A percentile compares a stretch with the other conserved stretches of the same genome.
These are phyloP conservation scores for Beroe forskalii DNA, from an alignment of 37 sponge, comb jelly and placozoan genomes.

Conservation along the genomic window DNA sequence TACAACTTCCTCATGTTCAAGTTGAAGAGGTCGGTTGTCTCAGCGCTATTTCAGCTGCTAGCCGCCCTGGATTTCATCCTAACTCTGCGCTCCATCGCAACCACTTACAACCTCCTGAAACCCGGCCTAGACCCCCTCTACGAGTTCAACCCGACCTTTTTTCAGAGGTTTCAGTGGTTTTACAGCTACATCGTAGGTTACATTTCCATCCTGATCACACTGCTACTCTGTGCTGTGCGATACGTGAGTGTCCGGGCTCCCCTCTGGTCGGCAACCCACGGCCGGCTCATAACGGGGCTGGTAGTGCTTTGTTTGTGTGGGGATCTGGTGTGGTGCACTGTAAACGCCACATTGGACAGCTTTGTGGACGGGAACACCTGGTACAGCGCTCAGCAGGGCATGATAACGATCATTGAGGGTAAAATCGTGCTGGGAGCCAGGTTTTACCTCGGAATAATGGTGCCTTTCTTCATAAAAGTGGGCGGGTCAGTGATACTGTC, in stretches of 20 bases:
- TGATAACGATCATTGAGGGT: not conserved
- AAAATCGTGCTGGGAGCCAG: not conserved
- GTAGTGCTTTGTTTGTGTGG: not conserved
- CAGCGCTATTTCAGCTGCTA: constrained; percentile 24
- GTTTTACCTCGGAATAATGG: not conserved
- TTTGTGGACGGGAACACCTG: not conserved
- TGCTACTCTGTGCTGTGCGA: not conserved
- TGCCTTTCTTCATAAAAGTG: not conserved
- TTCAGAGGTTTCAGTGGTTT: not conserved
- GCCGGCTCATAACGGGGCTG: not conserved
- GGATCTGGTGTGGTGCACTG: not conserved
- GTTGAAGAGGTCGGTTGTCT: not conserved
- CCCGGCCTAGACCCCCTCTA: not conserved
- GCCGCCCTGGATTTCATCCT: not conserved
- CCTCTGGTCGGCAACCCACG: not conserved
- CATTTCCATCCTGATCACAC: not conserved
- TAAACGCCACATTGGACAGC: not conserved
- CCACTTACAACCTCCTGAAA: not conserved
- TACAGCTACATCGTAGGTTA: not conserved
- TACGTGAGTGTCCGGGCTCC: not conserved
- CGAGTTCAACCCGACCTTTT: not conserved
- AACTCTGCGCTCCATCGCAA: not conserved
- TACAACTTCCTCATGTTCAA: no score
- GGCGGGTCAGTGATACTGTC: not conserved
- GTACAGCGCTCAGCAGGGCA: not conserved